Evolutionary conservation across 2,888 invertebrate genomes (phyloP).

Genomic region (Cacoxenus indagator): DNA sequence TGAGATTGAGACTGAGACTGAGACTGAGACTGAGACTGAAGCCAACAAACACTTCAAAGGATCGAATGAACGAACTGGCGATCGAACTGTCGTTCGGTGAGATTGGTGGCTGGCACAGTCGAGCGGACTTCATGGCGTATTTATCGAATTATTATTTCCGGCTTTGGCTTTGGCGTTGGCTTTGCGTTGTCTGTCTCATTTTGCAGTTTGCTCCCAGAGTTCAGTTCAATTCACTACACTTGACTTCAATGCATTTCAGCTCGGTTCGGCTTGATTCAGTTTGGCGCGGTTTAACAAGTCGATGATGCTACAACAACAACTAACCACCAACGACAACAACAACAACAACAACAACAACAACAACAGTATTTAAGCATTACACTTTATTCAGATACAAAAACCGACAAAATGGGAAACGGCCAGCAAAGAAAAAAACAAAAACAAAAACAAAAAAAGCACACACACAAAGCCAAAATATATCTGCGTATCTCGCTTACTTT

Average conservation of each 20-base stretch:
- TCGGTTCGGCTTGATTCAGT: neutral
- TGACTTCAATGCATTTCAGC: neutral
- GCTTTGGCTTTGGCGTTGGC: constrained; percentile 34
- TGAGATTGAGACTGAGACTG: too few species aligned
- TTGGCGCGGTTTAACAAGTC: constrained; percentile 6
- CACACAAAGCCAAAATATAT: neutral
- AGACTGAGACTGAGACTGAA: too few species aligned
- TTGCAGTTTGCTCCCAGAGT: neutral
- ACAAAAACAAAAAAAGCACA: neutral
- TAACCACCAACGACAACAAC: neutral
- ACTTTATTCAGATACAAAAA: neutral
- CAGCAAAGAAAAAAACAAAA: neutral
- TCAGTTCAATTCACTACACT: constrained; percentile 4
- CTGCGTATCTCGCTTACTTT: constrained; percentile 18
- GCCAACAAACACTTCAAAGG: neutral
- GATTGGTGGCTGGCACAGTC: too few species aligned
- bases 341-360: neutral
- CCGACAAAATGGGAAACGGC: neutral
- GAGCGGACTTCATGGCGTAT: constrained; percentile 49
- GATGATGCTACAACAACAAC: neutral
- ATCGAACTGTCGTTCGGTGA: neutral
- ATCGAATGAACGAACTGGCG: neutral
- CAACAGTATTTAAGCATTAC: neutral
- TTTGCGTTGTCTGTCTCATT: too few species aligned
- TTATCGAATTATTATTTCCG: constrained; percentile 67